These are phyloP conservation scores for Apis mellifera DNA, from an alignment of 1,140 invertebrate species.

Conservation along the genomic window Amel_HAv3.1 CM009942.2:8622001-8622500, in stretches of 20 bases:
- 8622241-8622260: not conserved
- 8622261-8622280: constrained; percentile 7
- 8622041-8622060: not conserved
- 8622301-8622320: constrained; percentile 89
- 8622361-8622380: constrained; percentile 54
- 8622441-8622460: not conserved
- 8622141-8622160: not conserved
- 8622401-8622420: constrained; percentile 18
- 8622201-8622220: not conserved
- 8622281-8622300: constrained; percentile 85
- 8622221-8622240: not conserved
- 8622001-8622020: constrained; percentile 26
- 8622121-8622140: not conserved
- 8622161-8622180: not conserved
- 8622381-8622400: constrained; percentile 62
- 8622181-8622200: not conserved
- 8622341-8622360: constrained; percentile 52
- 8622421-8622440: not conserved
- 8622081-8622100: not conserved
- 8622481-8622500: constrained; percentile 1
- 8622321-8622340: constrained; percentile 66
- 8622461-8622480: constrained; percentile 3
- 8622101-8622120: not conserved
- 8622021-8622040: not conserved
- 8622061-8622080: not conserved